Base-by-base conservation (phyloP, 2,113 vertebrate species). In the Acrocephalus arundinaceus region DNA sequence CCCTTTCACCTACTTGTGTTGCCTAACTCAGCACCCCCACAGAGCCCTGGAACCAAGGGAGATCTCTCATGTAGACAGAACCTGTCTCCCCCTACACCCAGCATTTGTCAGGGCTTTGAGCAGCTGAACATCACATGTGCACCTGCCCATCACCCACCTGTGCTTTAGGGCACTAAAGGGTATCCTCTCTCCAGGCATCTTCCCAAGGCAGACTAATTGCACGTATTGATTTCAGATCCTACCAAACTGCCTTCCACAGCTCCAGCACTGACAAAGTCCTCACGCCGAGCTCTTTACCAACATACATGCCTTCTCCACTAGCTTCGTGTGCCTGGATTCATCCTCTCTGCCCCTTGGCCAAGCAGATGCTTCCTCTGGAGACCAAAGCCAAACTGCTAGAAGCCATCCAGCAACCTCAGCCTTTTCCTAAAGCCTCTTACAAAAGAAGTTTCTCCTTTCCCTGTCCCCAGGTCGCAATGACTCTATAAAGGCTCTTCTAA, bases 61-160 rank as follows among this genome's bases (percentile, higher is more conserved):
- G 4, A 30, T 22, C 52, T 48, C n/a, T 46, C 27, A 35, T 1
- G 1, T 0, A 15, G 39, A 28, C 46, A 41, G 17, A 80, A 25
- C n/a, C 86, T 66, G 27, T 11, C 20, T 41, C 2, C 17, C 31
- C 21, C 61, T 54, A 3, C 57, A 54, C 5, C 27, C 61, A 14
- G 43, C 4, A 19, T 13, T 28, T 62, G 27, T 33, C 79, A 45
- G 52, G 7, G 58, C 35, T 85, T 2, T 21, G 46, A 66, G 62
- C 49, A 55, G 67, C 55, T 80, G 41, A 61, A 31, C 80, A 37
- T 1, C 1, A 0, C 9, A 39, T 46, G 48, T 11, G 31, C 55
- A 58, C 39, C 79, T 39, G 84, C 57, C 39, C 78, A 21, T 11
- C 52, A 51, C 4, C 57, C 31, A 72, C 66, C 39, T 21, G 54